Base-by-base conservation (phyloP, 2,797 vertebrate species). In the Uromys caudimaculatus region DNA sequence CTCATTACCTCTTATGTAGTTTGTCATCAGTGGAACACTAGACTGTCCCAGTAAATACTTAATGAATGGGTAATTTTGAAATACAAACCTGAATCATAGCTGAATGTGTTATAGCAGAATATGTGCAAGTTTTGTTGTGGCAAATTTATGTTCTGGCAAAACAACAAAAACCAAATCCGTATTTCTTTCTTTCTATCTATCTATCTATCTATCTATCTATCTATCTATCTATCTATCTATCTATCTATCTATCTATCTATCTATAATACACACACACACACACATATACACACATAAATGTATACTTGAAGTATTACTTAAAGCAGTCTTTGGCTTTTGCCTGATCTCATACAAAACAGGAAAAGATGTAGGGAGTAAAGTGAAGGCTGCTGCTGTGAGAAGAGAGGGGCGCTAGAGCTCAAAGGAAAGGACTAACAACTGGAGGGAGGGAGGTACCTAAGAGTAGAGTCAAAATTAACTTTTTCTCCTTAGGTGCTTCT, bases 41-140 rank as follows among this genome's bases (percentile, higher is more conserved):
- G 44, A 71, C n/a, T 71, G 29, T 91, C 19, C 16, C 29, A 81
- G 44, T 77, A 67, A 92, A 64, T 85, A 84, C 58, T 83, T 93
- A 54, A 47, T 52, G 52, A 92, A 41, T 84, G 76, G 88, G 29
- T 93, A 75, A 75, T 58, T 94, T 50, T 73, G 35, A 93, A 89
- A 62, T 47, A 27, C 19, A 91, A 41, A 21, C n/a, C 44, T 86
- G 62, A 94, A 88, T 52, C 0, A 1, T 92, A 91, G 44, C 24
- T 76, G 56, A 69, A 71, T 77, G 13, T 76, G 41, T 75, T 92
- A 23, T 14, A 76, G 75, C 17, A 91, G 13, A 96, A 54, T 3
- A 21, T 87, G 19, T 82, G 27, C 60, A 91, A 86, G 3, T 35
- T 97, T 91, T 87, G 27, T 86, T 93, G 54, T 76, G 14, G 17